Conservation (phyloP, 2,113 vertebrate species). For the Dasyprocta punctata region DNA sequence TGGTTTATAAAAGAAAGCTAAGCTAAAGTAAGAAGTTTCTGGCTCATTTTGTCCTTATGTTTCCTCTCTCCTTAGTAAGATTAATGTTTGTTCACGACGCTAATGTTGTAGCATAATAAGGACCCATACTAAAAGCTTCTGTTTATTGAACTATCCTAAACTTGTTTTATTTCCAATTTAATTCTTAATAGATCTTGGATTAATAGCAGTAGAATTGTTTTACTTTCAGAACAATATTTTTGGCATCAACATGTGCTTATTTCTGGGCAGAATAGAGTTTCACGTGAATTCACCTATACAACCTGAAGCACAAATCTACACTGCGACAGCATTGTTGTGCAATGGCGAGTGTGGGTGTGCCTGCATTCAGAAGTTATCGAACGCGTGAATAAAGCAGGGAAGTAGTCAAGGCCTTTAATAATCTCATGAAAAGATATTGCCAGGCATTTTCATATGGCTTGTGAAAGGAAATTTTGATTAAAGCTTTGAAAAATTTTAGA, state of each 20-base stretch:
- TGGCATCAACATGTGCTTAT: background rate
- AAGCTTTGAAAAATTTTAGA: background rate
- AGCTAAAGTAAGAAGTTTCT: background rate
- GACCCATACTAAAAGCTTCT: background rate
- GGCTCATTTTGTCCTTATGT: background rate
- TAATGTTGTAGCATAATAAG: background rate
- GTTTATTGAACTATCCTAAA: background rate
- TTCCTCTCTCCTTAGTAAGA: background rate
- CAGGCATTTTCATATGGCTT: background rate
- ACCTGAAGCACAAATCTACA: background rate
- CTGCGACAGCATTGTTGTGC: background rate
- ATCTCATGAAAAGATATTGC: background rate
- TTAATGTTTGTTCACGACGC: background rate
- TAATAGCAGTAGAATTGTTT: background rate
- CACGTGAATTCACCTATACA: background rate
- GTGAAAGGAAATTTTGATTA: background rate
- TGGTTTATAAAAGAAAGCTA: background rate
- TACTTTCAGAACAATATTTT: background rate
- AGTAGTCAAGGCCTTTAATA: background rate
- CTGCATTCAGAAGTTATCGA: background rate
- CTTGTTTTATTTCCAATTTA: background rate
- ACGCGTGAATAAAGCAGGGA: background rate
- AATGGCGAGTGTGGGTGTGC: background rate
- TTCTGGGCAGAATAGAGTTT: background rate
- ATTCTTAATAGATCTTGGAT: background rate